Conservation (phyloP, 2,888 invertebrate species). For the Malthinus flaveolus region DNA sequence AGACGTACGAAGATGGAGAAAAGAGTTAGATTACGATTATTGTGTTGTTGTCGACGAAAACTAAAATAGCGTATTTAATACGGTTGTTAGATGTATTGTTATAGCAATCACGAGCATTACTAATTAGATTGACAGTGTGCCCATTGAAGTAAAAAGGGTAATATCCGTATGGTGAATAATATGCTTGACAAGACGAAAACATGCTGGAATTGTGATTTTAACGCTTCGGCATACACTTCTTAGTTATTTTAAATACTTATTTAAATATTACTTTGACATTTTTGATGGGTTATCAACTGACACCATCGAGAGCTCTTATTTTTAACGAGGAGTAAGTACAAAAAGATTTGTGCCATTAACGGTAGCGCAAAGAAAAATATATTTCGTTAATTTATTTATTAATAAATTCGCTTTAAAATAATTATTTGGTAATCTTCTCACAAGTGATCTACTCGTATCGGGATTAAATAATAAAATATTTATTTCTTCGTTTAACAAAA, state of each 20-base stretch:
- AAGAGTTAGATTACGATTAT: no score
- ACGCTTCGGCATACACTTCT: conserved; percentile 8
- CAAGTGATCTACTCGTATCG: conserved; percentile 24
- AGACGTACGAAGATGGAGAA: no score
- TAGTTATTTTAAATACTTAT: conserved; percentile 14
- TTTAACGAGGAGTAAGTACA: conserved; percentile 4
- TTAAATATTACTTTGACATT: conserved; percentile 16
- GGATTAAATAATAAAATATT: conserved; percentile 43
- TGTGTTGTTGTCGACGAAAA: background rate
- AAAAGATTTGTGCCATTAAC: conserved; percentile 3
- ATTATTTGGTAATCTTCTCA: no score
- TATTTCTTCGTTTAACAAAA: conserved; percentile 45
- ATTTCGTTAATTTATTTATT: background rate
- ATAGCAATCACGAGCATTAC: conserved; percentile 11
- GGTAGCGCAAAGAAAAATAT: conserved; percentile 4
- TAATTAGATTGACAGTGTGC: conserved; percentile 19
- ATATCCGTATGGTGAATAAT: conserved; percentile 16
- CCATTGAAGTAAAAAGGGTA: conserved; percentile 15
- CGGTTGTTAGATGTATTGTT: conserved; percentile 10
- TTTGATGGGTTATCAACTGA: conserved; percentile 16
- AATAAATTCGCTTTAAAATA: background rate
- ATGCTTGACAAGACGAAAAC: conserved; percentile 14
- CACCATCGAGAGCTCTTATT: conserved; percentile 8
- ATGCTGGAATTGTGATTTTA: conserved; percentile 12
- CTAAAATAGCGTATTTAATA: conserved; percentile 10